Percentiles rank a stretch among this genome's conserved stretches.
These are phyloP conservation scores for Hylaeus volcanicus DNA, from an alignment of 1,140 invertebrate genomes.

Conservation along the genomic window DNA sequence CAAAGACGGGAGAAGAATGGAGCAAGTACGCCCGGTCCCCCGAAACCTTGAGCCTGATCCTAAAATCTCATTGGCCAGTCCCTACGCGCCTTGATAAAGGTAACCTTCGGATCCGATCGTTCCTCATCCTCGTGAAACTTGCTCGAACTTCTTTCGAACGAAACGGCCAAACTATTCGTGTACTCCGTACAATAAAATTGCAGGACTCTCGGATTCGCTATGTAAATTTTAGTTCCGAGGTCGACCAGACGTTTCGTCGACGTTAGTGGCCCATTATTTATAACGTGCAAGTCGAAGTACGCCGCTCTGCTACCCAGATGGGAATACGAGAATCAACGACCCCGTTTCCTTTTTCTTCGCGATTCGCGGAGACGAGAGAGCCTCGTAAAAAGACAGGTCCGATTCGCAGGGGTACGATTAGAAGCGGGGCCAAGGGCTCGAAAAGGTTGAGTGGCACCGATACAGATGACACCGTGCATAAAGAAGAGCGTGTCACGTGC, in stretches of 20 bases:
- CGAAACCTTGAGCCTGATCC: conserved; percentile 53
- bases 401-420: no score
- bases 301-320: background rate
- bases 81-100: conserved; percentile 3
- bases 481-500: background rate
- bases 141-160: background rate
- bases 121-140: conserved; percentile 29
- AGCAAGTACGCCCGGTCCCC: conserved; percentile 43
- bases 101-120: conserved; percentile 36
- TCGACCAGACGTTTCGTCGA: no score
- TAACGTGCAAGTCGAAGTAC: background rate
- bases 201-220: no score
- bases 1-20: conserved; percentile 44
- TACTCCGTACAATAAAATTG: no score
- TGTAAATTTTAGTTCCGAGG: no score
- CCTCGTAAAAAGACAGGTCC: background rate
- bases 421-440: no score
- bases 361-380: background rate
- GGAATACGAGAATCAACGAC: conserved; percentile 1
- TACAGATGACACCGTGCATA: conserved; percentile 9
- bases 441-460: no score
- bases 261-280: no score
- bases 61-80: conserved; percentile 17
- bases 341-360: background rate
- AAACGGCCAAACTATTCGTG: background rate